Percentiles rank a stretch among this genome's conserved stretches.
phyloP scores from a whole-genome alignment of 2,113 vertebrate genomes.

The Ibidorhyncha struthersii region DNA sequence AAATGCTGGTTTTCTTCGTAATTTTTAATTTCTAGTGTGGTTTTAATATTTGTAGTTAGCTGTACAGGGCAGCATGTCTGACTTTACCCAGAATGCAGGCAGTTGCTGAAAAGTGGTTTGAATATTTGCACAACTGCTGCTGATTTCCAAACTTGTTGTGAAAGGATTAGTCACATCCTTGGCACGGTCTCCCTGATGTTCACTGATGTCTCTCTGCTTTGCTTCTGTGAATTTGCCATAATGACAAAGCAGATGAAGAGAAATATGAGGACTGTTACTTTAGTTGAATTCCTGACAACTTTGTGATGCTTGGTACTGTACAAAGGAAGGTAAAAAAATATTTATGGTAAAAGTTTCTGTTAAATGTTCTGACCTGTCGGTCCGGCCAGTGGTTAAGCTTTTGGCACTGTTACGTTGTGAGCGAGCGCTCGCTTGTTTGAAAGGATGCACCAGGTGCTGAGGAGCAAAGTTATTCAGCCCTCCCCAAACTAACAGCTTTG shows the following conservation, averaged over 20 bases:
- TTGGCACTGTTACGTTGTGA: fast-evolving
- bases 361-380: background rate
- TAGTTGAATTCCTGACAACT: background rate
- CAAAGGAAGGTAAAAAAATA: background rate
- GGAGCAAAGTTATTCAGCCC: background rate
- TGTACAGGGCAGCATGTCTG: background rate
- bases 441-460: background rate
- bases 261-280: background rate
- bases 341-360: background rate
- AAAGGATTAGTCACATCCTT: background rate
- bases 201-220: background rate
- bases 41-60: background rate
- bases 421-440: background rate
- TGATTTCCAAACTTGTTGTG: background rate
- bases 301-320: background rate
- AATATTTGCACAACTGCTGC: background rate
- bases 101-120: background rate
- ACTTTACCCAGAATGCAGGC: background rate
- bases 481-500: background rate
- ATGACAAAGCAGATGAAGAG: background rate
- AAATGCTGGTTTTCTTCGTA: background rate
- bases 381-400: background rate
- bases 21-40: background rate
- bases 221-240: background rate
- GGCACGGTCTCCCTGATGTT: background rate